Percentiles rank a stretch among this genome's conserved stretches.
Evolutionary conservation across 2,113 vertebrate genomes (phyloP).

Genomic region (Lutjanus erythropterus): DNA sequence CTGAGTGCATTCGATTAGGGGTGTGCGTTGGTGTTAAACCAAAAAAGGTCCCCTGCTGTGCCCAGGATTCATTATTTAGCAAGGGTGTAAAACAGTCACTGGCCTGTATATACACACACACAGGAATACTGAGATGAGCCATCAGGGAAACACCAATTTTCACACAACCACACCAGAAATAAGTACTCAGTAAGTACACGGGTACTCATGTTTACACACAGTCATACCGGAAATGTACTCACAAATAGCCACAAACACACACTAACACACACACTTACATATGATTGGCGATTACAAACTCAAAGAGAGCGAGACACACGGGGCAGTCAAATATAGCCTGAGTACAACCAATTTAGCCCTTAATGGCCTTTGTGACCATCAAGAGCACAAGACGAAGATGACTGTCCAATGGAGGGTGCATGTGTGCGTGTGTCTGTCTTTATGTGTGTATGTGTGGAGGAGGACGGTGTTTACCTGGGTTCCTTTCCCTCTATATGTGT

Average conservation of each 20-base stretch:
- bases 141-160: slow-evolving; percentile 61
- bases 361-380: slow-evolving; percentile 81
- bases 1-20: slow-evolving; percentile 71
- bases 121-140: slow-evolving; percentile 28
- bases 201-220: slow-evolving; percentile 32
- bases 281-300: slow-evolving; percentile 70
- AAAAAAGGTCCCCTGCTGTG: slow-evolving; percentile 64
- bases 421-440: slow-evolving; percentile 37
- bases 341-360: slow-evolving; percentile 79
- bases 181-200: slow-evolving; percentile 49
- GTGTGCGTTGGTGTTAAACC: slow-evolving; percentile 61
- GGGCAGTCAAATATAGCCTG: slow-evolving; percentile 74
- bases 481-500: slow-evolving; percentile 63
- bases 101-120: slow-evolving; percentile 18
- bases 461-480: slow-evolving; percentile 69
- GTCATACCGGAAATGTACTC: slow-evolving; percentile 31
- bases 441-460: slow-evolving; percentile 32
- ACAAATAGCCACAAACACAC: slow-evolving; percentile 49
- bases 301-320: slow-evolving; percentile 63
- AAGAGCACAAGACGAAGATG: slow-evolving; percentile 68
- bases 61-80: slow-evolving; percentile 66
- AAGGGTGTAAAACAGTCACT: slow-evolving; percentile 65
- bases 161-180: slow-evolving; percentile 30
- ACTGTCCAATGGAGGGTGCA: slow-evolving; percentile 58
- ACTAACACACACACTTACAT: slow-evolving; percentile 48